Conservation (phyloP, 2,888 invertebrate species). For the Stomorhina lunata region DNA sequence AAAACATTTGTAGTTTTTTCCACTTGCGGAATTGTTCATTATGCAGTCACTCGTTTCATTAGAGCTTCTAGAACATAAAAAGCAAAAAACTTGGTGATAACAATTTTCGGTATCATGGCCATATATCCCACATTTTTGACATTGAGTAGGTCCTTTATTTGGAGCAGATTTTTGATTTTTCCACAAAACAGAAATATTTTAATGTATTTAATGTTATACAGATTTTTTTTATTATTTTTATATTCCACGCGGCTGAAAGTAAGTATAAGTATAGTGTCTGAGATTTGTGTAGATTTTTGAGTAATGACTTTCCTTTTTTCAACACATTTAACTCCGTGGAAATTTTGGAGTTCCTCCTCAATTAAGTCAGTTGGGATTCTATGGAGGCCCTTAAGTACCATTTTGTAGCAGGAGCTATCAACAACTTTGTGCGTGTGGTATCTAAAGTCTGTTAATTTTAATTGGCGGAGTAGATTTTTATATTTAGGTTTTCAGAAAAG, state of each 20-base stretch:
- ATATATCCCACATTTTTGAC: neutral
- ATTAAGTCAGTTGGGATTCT: neutral
- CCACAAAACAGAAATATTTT: neutral
- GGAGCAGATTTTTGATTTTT: neutral
- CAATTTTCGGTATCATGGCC: neutral
- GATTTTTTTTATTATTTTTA: neutral
- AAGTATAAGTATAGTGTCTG: neutral
- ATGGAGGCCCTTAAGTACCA: slow-evolving; percentile 1
- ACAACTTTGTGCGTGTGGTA: too few relatives aligned
- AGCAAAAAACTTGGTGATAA: too few relatives aligned
- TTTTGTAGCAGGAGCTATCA: neutral
- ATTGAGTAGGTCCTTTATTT: slow-evolving; percentile 5
- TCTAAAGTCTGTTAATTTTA: too few relatives aligned
- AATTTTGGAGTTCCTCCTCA: neutral
- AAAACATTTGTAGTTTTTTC: neutral
- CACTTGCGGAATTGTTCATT: neutral
- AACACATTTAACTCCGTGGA: neutral
- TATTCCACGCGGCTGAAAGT: neutral
- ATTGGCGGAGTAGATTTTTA: neutral
- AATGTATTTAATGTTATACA: neutral
- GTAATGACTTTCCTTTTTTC: neutral
- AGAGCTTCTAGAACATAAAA: neutral
- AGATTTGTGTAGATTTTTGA: neutral
- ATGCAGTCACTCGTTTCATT: neutral
- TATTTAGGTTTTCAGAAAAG: slow-evolving; percentile 6